phyloP scores from a whole-genome alignment of 2,888 invertebrate genomes.

The Pilophorus perplexus region DNA sequence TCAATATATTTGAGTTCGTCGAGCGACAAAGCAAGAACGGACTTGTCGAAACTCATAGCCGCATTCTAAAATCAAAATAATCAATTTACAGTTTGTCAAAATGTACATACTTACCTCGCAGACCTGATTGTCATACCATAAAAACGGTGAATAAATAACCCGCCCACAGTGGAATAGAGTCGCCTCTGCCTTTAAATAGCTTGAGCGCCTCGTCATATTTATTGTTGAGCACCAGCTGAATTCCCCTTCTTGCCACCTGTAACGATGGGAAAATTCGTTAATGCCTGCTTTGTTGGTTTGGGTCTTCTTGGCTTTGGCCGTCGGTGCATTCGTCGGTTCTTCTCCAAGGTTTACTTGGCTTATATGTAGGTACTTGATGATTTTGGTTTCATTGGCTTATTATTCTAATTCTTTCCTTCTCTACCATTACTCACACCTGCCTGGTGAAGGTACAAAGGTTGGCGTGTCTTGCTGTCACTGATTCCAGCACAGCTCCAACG shows the following conservation, averaged over 20 bases:
- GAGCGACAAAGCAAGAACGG: constrained; percentile 61
- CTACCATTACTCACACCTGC: too few species aligned
- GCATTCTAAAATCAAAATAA: constrained; percentile 64
- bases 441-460: too few species aligned
- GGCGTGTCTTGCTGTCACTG: too few species aligned
- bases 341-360: too few species aligned
- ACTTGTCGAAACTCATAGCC: constrained; percentile 67
- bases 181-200: constrained; percentile 53
- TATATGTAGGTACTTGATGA: too few species aligned
- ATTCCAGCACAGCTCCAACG: too few species aligned
- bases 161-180: constrained; percentile 55
- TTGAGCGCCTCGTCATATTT: constrained; percentile 55
- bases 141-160: constrained; percentile 56
- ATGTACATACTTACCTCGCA: too few species aligned
- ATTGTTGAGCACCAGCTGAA: constrained; percentile 55
- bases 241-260: constrained; percentile 53
- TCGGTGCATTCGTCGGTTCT: too few species aligned
- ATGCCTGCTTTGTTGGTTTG: not conserved
- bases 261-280: not conserved
- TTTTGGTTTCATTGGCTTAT: too few species aligned
- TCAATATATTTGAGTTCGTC: constrained; percentile 61
- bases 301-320: too few species aligned
- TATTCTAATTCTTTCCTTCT: too few species aligned
- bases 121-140: constrained; percentile 53
- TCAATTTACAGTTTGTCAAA: too few species aligned